A percentile compares a stretch with the other conserved stretches of the same genome.
Conservation (phyloP, 2,797 vertebrate species). For the Anguilla marmorata region DNA sequence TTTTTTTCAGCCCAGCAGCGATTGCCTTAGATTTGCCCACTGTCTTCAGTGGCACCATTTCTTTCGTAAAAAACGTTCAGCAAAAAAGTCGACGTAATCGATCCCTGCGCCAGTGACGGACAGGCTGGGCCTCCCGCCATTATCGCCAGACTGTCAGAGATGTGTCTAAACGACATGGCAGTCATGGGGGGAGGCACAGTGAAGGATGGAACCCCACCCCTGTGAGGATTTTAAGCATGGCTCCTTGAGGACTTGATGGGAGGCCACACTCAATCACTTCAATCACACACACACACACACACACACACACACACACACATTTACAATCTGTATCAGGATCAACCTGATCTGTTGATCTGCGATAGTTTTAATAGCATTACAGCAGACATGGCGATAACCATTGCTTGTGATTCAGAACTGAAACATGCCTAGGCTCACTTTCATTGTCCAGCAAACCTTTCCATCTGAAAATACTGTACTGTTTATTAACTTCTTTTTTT, state of each 20-base stretch:
- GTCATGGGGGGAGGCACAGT: background rate
- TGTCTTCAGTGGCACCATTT: constrained; percentile 47
- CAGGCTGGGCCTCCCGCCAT: constrained; percentile 40
- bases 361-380: background rate
- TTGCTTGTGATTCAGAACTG: background rate
- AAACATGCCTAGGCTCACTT: background rate
- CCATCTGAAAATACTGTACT: background rate
- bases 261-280: background rate
- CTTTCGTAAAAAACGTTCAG: constrained; percentile 30
- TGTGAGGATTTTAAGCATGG: background rate
- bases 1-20: background rate
- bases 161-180: background rate
- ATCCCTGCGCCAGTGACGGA: constrained; percentile 43
- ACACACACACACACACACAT: too few species aligned
- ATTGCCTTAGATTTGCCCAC: constrained; percentile 17
- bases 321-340: background rate
- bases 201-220: background rate
- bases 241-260: too few species aligned
- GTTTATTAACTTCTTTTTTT: background rate
- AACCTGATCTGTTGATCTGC: background rate
- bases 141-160: background rate
- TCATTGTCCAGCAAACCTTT: background rate
- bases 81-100: constrained; percentile 49
- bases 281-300: too few species aligned
- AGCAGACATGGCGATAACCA: background rate